phyloP scores from a whole-genome alignment of 2,797 vertebrate species.

The Iguana delicatissima region DNA sequence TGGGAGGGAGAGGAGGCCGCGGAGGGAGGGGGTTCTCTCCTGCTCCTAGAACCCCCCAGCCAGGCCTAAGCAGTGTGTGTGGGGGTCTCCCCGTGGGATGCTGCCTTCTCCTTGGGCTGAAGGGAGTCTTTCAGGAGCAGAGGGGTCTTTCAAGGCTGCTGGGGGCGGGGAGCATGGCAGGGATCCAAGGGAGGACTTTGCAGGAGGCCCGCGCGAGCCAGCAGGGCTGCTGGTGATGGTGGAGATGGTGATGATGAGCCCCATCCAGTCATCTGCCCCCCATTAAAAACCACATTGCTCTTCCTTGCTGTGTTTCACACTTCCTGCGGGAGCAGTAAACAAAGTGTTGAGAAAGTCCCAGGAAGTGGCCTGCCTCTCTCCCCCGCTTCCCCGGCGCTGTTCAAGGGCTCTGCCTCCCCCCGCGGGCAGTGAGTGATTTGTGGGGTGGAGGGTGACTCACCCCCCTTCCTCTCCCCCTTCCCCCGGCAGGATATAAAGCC shows the following conservation, averaged over 20 bases:
- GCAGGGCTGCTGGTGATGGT: too few species aligned
- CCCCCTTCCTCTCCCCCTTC: not conserved
- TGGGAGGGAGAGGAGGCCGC: too few species aligned
- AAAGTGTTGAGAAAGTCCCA: slow-evolving; percentile 26
- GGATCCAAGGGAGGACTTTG: not conserved
- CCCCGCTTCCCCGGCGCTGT: too few species aligned
- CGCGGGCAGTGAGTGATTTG: not conserved
- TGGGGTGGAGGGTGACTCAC: slow-evolving; percentile 37
- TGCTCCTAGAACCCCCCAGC: too few species aligned
- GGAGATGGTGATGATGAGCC: not conserved
- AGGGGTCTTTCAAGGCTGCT: too few species aligned
- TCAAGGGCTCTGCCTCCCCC: not conserved
- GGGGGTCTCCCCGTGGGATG: not conserved
- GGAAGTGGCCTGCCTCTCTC: not conserved
- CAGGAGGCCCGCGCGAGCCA: too few species aligned
- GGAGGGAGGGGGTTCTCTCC: too few species aligned
- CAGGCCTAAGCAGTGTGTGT: not conserved
- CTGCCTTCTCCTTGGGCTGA: too few species aligned
- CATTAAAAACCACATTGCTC: not conserved
- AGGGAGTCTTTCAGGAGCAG: not conserved
- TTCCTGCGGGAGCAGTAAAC: slow-evolving; percentile 31
- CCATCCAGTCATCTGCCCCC: not conserved
- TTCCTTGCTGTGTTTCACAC: slow-evolving; percentile 11
- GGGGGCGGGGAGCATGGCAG: not conserved
- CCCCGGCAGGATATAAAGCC: slow-evolving; percentile 61